Evolutionary conservation across 2,888 invertebrate species (phyloP), one percentile per base, ranked within the genome.

Genomic region (Dromius quadrimaculatus): DNA sequence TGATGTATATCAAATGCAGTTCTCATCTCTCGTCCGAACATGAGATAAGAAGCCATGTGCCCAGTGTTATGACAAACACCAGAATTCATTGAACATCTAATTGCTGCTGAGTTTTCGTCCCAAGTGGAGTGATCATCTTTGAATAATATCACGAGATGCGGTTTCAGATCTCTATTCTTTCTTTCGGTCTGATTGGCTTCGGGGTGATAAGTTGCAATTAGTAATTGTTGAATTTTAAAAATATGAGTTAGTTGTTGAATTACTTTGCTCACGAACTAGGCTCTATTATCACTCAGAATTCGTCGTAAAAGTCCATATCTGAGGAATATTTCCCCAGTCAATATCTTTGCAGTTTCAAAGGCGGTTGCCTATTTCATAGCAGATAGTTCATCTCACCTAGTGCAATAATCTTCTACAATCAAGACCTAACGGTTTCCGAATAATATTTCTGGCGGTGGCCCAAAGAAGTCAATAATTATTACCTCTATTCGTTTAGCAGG

Each of bases 81-180:
- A 0, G 76, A 75, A 13, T 79, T 80, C 76, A 78, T 77, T 0
- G 78, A 76, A 50, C 79, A 80, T 0, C 79, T 69, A 0, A 80
- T 78, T 1, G 73, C 71, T 0, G 77, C 73, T 0, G 79, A 20
- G 1, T 74, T 66, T 1, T 74, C 73, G 1, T 71, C 47, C 76
- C 78, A 78, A 0, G 17, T 28, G 0, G 32, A 15, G 45, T 77
- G 77, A 5, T 76, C 22, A 4, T 74, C 73, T 0, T 74, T 72
- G 0, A 74, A 72, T 1, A 72, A 47, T 1, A 76, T 75, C 0
- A 68, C 71, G 0, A 76, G 28, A 63, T 74, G 75, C 0, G 74
- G 64, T 11, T 76, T 76, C 0, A 76, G 38, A 0, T 73, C 74
- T 5, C 74, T 41, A 28, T 76, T 76, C 6, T 70, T 74, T 4